phyloP scores from a whole-genome alignment of 2,888 invertebrate species.

The Cerceris rybyensis region DNA sequence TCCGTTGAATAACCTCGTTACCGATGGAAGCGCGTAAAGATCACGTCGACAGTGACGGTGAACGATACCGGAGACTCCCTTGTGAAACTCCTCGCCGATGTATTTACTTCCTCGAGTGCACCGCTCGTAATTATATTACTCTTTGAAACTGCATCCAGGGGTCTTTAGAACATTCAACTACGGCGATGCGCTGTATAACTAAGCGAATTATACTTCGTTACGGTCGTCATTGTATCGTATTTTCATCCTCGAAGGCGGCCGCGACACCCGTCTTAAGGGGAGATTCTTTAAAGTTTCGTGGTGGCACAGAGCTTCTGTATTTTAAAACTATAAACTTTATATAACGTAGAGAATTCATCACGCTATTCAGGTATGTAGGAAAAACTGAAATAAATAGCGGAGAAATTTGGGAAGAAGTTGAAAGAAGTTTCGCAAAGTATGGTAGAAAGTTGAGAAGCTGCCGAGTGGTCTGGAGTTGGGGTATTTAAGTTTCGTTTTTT shows the following conservation, averaged over 20 bases:
- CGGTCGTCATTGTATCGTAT: slow-evolving; percentile 44
- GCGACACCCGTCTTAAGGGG: too few relatives aligned
- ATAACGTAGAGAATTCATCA: too few relatives aligned
- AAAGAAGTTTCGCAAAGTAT: too few relatives aligned
- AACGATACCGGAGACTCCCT: slow-evolving; percentile 35
- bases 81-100: slow-evolving; percentile 40
- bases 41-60: slow-evolving; percentile 41
- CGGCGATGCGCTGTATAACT: slow-evolving; percentile 27
- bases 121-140: slow-evolving; percentile 66
- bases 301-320: too few relatives aligned
- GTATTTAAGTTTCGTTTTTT: too few relatives aligned
- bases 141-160: slow-evolving; percentile 55
- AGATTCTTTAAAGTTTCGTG: too few relatives aligned
- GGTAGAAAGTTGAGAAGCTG: too few relatives aligned
- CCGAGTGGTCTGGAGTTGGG: too few relatives aligned
- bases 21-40: slow-evolving; percentile 51
- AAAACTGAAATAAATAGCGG: too few relatives aligned
- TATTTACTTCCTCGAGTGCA: slow-evolving; percentile 55
- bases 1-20: slow-evolving; percentile 58
- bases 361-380: too few relatives aligned
- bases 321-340: too few relatives aligned
- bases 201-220: slow-evolving; percentile 60
- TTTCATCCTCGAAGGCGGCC: slow-evolving; percentile 27
- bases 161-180: slow-evolving; percentile 48
- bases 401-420: too few relatives aligned